Percentiles rank a stretch among this genome's conserved stretches.
Evolutionary conservation across 2,113 vertebrate species (phyloP).

Genomic region (Cnemophilus loriae): DNA sequence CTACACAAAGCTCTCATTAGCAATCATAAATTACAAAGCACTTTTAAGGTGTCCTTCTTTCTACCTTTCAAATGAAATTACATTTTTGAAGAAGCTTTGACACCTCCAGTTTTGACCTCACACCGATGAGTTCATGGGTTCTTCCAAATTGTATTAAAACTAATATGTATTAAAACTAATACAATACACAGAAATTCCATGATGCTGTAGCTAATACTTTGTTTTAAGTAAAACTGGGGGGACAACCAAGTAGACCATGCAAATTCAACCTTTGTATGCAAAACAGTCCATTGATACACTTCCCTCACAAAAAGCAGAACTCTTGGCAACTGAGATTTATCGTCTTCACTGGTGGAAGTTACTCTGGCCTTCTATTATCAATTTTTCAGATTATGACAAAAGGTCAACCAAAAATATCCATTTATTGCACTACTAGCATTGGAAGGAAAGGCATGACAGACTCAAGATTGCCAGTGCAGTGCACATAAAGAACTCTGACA

Average conservation of each 20-base stretch:
- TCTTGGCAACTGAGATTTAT: neutral
- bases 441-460: neutral
- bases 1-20: neutral
- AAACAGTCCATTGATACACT: neutral
- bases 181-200: neutral
- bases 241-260: neutral
- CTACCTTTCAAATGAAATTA: neutral
- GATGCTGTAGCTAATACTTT: neutral
- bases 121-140: fast-evolving
- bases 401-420: neutral
- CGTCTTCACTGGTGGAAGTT: neutral
- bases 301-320: neutral
- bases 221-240: neutral
- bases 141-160: neutral
- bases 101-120: neutral
- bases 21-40: neutral
- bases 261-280: neutral
- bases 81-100: neutral
- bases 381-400: neutral
- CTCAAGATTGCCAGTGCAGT: neutral
- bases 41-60: neutral
- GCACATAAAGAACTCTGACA: neutral
- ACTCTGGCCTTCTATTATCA: neutral
- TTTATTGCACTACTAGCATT: neutral
- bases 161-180: neutral